Base-by-base conservation (phyloP, 2,797 vertebrate species). In the Artibeus lituratus region DNA sequence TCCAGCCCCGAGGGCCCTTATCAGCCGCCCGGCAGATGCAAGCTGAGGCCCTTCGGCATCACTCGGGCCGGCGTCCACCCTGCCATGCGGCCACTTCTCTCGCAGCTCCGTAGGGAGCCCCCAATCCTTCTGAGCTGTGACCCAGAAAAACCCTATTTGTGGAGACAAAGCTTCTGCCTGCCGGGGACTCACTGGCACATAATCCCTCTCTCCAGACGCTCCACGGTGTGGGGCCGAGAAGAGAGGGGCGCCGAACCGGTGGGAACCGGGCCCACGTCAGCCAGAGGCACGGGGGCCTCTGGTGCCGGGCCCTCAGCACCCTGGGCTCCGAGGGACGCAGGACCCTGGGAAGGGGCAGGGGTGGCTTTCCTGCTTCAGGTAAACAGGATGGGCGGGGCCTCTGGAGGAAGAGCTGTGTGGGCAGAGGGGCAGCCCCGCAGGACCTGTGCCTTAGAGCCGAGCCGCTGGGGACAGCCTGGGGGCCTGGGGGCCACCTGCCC, bases 91-190 rank as follows among this genome's bases (percentile, higher is more conserved):
- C 69, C 18, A 7, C 76, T 67, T 4, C 19, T 57, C 86, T 78
- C 29, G 78, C 22, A 39, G 39, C 82, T 47, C 26, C 44, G 12
- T 82, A 69, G 70, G 91, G 69, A 44, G 49, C 85, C 67, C 93
- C 92, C 72, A 67, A 93, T 53, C 67, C 87, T 96, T 91, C 94
- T 89, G 93, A 76, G 90, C 82, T 2, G 32, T 94, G 94, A 96
- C 93, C 96, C 90, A 96, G 91, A 96, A 94, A 96, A 95, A 88
- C 24, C 83, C 93, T 78, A 86, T 96, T 74, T 78, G 44, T 53
- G 55, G 69, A 90, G 69, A 80, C 57, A 95, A 86, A 95, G 80
- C 93, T 47, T 24, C 49, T 42, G 78, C 83, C 78, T 89, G 91
- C 93, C 51, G 47, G 32, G 69, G 87, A 80, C 83, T 65, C 19